Conservation (phyloP, 2,113 vertebrate genomes). For the Carlito syrichta region DNA sequence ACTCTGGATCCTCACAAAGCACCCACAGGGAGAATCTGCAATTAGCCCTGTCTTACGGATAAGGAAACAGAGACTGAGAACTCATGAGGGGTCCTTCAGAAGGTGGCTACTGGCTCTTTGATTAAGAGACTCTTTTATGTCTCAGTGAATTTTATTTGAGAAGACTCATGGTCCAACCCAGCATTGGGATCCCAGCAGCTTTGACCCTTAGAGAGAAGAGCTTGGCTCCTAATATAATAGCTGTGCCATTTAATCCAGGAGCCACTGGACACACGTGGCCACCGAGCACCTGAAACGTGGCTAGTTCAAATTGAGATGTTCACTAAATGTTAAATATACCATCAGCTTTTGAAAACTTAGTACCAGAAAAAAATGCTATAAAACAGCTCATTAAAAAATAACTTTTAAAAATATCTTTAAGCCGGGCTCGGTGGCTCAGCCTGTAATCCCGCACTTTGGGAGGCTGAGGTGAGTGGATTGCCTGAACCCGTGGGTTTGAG, state of each 20-base stretch:
- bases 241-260: rapidly evolving
- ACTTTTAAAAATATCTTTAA: too few species aligned
- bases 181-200: neutral
- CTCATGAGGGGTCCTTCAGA: neutral
- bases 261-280: neutral
- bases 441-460: too few species aligned
- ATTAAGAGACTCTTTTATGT: neutral
- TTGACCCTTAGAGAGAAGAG: neutral
- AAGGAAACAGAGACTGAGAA: neutral
- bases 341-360: neutral
- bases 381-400: neutral
- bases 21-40: neutral
- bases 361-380: neutral
- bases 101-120: neutral
- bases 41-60: too few species aligned
- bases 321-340: neutral
- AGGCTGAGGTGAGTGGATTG: too few species aligned
- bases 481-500: too few species aligned
- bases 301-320: neutral
- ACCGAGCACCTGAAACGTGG: neutral
- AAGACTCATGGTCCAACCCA: neutral
- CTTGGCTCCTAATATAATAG: neutral
- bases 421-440: too few species aligned
- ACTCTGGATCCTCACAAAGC: neutral
- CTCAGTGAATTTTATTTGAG: neutral